phyloP scores from a whole-genome alignment of 2,797 vertebrate genomes.

The Catharus ustulatus region DNA sequence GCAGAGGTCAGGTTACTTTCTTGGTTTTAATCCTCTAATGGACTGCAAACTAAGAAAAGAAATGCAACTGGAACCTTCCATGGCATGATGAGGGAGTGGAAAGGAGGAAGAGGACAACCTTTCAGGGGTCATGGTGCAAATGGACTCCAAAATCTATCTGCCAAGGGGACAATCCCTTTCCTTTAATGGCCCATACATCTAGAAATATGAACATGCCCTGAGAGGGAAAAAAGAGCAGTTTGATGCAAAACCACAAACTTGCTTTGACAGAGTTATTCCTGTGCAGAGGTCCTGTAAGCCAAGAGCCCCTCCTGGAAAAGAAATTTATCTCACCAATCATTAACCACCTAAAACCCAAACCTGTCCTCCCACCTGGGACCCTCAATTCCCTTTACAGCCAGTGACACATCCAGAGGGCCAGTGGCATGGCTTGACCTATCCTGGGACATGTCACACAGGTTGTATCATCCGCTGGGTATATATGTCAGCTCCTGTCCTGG shows the following conservation, averaged over 20 bases:
- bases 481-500: not conserved
- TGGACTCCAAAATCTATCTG: not conserved
- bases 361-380: not conserved
- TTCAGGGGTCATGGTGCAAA: not conserved
- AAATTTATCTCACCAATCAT: not conserved
- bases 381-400: not conserved
- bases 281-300: not conserved
- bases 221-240: not conserved
- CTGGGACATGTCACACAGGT: not conserved
- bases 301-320: not conserved
- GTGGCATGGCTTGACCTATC: not conserved
- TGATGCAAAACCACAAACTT: not conserved
- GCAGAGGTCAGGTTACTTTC: not conserved
- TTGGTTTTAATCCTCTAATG: not conserved
- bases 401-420: not conserved
- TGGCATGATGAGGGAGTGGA: fast-evolving
- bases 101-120: not conserved
- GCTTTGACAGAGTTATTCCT: not conserved
- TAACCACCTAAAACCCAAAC: not conserved
- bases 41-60: not conserved
- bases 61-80: not conserved
- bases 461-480: not conserved
- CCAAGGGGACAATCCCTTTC: not conserved
- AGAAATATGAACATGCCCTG: not conserved
- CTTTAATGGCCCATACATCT: not conserved